A percentile compares a stretch with the other conserved stretches of the same genome.
These are phyloP conservation scores for Sminthurinus aureus DNA, from an alignment of 2,888 invertebrate species.

Conservation along the genomic window DNA sequence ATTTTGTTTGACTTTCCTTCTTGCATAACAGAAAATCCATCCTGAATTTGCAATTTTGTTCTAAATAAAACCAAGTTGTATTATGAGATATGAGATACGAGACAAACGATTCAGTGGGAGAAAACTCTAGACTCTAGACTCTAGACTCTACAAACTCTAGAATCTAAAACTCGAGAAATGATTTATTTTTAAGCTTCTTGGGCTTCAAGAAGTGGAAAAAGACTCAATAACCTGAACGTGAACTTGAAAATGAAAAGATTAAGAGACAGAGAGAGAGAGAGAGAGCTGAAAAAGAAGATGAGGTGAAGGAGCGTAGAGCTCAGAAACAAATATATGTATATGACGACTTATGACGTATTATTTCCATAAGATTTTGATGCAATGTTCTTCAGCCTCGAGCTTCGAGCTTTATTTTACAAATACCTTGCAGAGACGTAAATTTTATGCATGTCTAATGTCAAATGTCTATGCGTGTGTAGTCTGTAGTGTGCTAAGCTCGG, in stretches of 20 bases:
- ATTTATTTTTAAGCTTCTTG: constrained; percentile 4
- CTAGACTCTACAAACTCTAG: no score
- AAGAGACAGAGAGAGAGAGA: background rate
- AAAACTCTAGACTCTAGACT: no score
- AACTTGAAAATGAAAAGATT: background rate
- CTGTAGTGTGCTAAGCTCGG: background rate
- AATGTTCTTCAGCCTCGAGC: background rate
- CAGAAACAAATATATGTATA: background rate
- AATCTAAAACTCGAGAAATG: background rate
- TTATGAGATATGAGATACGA: no score
- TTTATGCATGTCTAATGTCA: background rate
- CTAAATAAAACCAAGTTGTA: no score
- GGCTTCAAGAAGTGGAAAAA: background rate
- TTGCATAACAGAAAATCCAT: no score
- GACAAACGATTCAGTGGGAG: no score
- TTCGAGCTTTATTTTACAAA: background rate
- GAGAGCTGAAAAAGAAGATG: background rate
- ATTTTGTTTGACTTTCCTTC: no score
- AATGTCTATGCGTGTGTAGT: background rate
- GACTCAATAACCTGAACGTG: background rate
- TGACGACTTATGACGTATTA: background rate
- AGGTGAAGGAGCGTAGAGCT: background rate
- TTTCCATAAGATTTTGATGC: background rate
- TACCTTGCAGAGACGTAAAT: no score
- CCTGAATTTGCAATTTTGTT: no score